Base-by-base conservation (phyloP, 1,140 invertebrate genomes). In the Drosophila saltans region DNA sequence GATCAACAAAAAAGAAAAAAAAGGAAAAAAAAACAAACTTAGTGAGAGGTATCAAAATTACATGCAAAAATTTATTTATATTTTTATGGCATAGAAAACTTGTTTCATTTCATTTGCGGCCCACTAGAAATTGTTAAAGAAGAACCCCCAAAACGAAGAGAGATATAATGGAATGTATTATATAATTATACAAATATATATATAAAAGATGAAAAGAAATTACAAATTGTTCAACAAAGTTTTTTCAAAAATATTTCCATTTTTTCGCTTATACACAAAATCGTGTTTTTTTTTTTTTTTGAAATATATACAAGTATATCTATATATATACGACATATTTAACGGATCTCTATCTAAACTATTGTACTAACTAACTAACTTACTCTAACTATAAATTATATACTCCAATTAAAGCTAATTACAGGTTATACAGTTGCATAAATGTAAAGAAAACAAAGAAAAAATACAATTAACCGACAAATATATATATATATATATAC, bases 41-140 rank as follows among this genome's bases (percentile, higher is more conserved):
- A 88, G 83, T 72, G 80, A 80, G 77, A 83, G 84, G 80, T 83
- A 89, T 88, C 84, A 89, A 88, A 89, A 89, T 86, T 88, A 36
- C 3, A 81, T 52, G 21, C 16, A 52, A 52, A 24, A 52, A 52
- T 52, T 26, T 52, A 52, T 10, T 36, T 36, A 6, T 6, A 4
- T 36, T 36, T 36, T 36, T 6, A 36, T 36, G 6, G 3, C 33
- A 36, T 36, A 36, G 33, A 36, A 36, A 36, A 52, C 24, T 52
- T 26, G 26, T 52, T 52, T 52, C 45, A 52, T 52, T 52, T 52
- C 45, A 52, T 52, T 52, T 52, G 45, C 45, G 45, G 45, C 45
- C 45, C 45, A 52, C 45, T 26, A 26, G 5, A 9, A 52, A 52
- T 52, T 52, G 45, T 52, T 52, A 52, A 52, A 40, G 0, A 11